phyloP scores from a whole-genome alignment of 1,140 invertebrate genomes.

The Limonius californicus region DNA sequence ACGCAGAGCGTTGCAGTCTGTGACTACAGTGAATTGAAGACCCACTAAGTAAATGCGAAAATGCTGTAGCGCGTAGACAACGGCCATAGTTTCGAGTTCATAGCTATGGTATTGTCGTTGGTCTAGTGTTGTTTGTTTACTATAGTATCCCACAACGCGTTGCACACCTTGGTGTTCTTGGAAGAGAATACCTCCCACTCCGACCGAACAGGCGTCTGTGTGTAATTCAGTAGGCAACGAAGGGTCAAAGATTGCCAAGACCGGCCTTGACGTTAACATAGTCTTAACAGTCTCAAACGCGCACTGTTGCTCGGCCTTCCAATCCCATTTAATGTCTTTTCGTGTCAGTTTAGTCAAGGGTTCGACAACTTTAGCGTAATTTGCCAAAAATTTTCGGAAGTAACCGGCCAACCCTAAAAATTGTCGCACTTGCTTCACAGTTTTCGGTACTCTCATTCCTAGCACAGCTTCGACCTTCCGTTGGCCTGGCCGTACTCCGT shows the following conservation, averaged over 20 bases:
- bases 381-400: no score
- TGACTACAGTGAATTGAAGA: constrained; percentile 28
- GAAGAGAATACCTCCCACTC: constrained; percentile 33
- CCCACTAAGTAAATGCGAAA: constrained; percentile 25
- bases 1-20: constrained; percentile 33
- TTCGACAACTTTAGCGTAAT: no score
- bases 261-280: constrained; percentile 6
- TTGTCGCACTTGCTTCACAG: constrained; percentile 22
- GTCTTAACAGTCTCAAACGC: no score
- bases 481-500: no score
- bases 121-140: constrained; percentile 30
- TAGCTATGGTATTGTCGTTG: constrained; percentile 40
- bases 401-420: constrained; percentile 31
- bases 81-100: constrained; percentile 38
- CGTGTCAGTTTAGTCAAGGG: no score
- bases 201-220: constrained; percentile 36
- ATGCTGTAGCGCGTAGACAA: constrained; percentile 24
- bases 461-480: no score
- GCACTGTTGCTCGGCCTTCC: no score
- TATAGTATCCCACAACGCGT: constrained; percentile 27
- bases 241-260: constrained; percentile 31
- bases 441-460: no score
- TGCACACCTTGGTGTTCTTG: constrained; percentile 27
- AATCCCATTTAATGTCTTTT: no score
- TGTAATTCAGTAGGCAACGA: constrained; percentile 36